Base-by-base conservation (phyloP, 2,113 vertebrate species). In the Hylia prasina region DNA sequence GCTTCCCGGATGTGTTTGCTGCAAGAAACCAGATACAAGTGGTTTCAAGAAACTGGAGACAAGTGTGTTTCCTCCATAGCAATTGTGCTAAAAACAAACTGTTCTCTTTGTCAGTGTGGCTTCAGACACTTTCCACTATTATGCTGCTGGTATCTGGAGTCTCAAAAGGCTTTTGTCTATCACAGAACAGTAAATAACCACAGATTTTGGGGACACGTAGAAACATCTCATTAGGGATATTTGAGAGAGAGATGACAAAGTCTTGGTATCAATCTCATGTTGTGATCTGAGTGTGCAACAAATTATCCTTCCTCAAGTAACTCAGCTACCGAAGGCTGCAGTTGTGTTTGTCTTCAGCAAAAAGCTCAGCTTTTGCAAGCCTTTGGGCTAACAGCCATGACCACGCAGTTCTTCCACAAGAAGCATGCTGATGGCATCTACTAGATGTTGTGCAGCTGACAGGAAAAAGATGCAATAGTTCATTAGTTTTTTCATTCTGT, bases 401-500 rank as follows among this genome's bases (percentile, higher is more conserved):
- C 66, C 89, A 53, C 1, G 0, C 4, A 4, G 37, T 33, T 77
- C 54, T 61, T 69, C 45, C 6, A 3, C 47, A 6, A 70, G 93
- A 80, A 44, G 35, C 2, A 3, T 72, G 39, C 71, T 86, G 71
- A 86, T 90, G 85, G 82, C 90, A 93, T 87, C 82, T 94, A 47
- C n/a, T 39, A 78, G 60, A 92, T 42, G 51, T 63, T 90, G 71
- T 80, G 57, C 93, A 96, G 94, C 94, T 97, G 95, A 78, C 93
- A 96, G 94, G 94, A 95, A 96, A 95, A 95, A 90, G 87, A 91
- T 73, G 94, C 90, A 75, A 11, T 93, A 89, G 82, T 96, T 97
- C 87, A 78, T 96, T 90, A 92, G 90, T 89, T 96, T 92, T 94
- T 66, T 77, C 88, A 87, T 94, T 93, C 88, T 83, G 60, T 92